Conservation (phyloP, 2,888 invertebrate species). For the Acleris laterana region DNA sequence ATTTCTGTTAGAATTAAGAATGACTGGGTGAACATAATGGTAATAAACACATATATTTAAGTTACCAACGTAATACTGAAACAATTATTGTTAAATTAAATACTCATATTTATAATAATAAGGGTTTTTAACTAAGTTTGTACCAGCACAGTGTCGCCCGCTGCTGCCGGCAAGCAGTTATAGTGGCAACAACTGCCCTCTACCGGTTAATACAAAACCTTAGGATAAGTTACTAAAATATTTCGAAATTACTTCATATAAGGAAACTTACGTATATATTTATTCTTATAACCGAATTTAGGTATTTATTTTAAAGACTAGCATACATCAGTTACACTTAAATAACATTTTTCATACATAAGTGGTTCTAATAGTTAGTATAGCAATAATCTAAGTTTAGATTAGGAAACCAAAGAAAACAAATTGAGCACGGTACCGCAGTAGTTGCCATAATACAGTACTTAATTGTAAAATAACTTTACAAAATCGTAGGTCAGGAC, state of each 20-base stretch:
- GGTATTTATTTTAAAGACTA: conserved; percentile 79
- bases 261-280: conserved; percentile 68
- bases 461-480: conserved; percentile 56
- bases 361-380: conserved; percentile 49
- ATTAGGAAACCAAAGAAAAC: conserved; percentile 52
- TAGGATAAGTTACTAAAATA: conserved; percentile 65
- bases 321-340: conserved; percentile 77
- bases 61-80: no score
- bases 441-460: conserved; percentile 80
- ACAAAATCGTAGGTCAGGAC: conserved; percentile 22
- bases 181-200: conserved; percentile 38
- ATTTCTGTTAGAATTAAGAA: no score
- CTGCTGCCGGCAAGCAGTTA: conserved; percentile 10
- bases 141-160: conserved; percentile 15
- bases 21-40: no score
- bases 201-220: conserved; percentile 59
- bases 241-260: conserved; percentile 56
- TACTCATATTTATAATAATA: background rate
- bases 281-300: conserved; percentile 62
- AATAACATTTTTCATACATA: conserved; percentile 58
- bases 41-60: no score
- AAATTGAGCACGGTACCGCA: conserved; percentile 75
- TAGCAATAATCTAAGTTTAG: conserved; percentile 16
- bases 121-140: background rate
- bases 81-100: background rate